phyloP scores from a whole-genome alignment of 1,140 invertebrate species.

The Cotesia vestalis region DNA sequence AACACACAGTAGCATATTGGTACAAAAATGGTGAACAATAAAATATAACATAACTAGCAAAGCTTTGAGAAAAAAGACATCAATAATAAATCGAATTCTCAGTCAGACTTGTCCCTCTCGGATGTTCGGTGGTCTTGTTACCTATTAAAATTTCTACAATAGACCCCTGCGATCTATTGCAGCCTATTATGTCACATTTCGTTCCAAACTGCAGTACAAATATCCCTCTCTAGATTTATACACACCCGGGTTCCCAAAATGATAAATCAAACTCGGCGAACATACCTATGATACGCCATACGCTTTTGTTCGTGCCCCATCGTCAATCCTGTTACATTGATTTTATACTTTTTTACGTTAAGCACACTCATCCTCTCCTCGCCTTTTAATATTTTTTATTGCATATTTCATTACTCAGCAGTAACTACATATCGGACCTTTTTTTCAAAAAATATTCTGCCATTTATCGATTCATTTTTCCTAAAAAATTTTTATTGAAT shows the following conservation, averaged over 20 bases:
- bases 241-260: constrained; percentile 41
- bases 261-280: constrained; percentile 66
- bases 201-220: constrained; percentile 60
- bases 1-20: too few species aligned
- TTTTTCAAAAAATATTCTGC: too few species aligned
- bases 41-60: too few species aligned
- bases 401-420: too few species aligned
- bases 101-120: neutral
- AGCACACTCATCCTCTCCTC: too few species aligned
- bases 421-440: too few species aligned
- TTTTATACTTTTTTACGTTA: too few species aligned
- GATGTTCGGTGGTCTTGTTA: constrained; percentile 60
- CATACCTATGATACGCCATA: constrained; percentile 45
- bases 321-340: too few species aligned
- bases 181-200: constrained; percentile 66
- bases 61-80: neutral
- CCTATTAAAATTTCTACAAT: constrained; percentile 63
- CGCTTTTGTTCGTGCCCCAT: constrained; percentile 52
- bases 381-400: too few species aligned
- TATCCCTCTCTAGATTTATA: constrained; percentile 18
- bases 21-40: too few species aligned
- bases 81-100: constrained; percentile 25
- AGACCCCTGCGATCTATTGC: constrained; percentile 58
- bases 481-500: too few species aligned
- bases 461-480: too few species aligned